Percentiles rank a stretch among this genome's conserved stretches.
phyloP scores from a whole-genome alignment of 1,140 invertebrate genomes.

The Nixonia krombeini region DNA sequence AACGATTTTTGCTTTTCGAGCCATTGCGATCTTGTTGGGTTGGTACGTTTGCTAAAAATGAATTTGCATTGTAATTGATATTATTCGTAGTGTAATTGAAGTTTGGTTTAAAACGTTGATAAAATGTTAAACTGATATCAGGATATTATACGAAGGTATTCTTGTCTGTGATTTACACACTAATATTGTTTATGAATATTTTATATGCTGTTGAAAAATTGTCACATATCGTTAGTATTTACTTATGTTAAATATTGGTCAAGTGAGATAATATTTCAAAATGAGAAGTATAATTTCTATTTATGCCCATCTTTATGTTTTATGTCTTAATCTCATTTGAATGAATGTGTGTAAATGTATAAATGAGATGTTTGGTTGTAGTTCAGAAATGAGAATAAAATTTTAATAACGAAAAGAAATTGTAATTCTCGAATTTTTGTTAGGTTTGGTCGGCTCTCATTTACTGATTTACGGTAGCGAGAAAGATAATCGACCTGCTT shows the following conservation, averaged over 20 bases:
- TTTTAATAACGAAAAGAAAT: neutral
- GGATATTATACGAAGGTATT: too few relatives aligned
- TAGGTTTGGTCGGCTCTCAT: constrained; percentile 56
- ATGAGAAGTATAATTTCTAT: too few relatives aligned
- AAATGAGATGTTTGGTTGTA: too few relatives aligned
- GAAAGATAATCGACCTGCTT: constrained; percentile 51
- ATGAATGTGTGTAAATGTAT: too few relatives aligned
- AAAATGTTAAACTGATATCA: too few relatives aligned
- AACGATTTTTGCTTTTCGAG: constrained; percentile 53
- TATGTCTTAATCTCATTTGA: neutral
- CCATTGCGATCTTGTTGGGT: constrained; percentile 55
- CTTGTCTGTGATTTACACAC: neutral
- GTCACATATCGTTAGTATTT: neutral
- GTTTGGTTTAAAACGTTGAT: neutral
- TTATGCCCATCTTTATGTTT: too few relatives aligned
- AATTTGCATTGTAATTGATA: too few relatives aligned
- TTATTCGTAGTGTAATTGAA: too few relatives aligned
- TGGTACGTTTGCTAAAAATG: too few relatives aligned
- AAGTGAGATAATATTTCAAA: too few relatives aligned
- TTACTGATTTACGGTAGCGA: constrained; percentile 59
- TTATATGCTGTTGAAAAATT: neutral
- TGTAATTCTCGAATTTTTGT: constrained; percentile 4
- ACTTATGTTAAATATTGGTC: neutral
- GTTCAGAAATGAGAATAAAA: neutral
- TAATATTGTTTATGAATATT: neutral